Conservation (phyloP, 2,888 invertebrate genomes). For the Eueremaeus valkanovi region DNA sequence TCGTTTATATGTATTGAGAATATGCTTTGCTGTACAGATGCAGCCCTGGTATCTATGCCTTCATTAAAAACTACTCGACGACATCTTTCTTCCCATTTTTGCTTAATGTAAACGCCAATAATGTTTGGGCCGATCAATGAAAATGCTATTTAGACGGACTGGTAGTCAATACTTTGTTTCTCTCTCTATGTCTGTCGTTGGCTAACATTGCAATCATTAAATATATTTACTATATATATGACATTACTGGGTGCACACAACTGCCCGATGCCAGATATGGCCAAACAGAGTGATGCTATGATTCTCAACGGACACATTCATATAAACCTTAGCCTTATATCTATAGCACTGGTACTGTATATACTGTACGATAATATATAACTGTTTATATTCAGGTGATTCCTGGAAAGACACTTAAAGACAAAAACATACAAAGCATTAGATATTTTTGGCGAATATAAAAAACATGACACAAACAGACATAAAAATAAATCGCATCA, state of each 20-base stretch:
- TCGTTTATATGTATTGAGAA: too few relatives aligned
- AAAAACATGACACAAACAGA: too few relatives aligned
- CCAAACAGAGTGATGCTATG: not conserved
- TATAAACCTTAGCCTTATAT: not conserved
- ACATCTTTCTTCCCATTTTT: not conserved
- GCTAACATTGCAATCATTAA: conserved; percentile 15
- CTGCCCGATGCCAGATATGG: conserved; percentile 23
- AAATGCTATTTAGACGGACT: conserved; percentile 11
- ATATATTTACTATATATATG: conserved; percentile 17
- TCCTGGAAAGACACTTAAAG: too few relatives aligned
- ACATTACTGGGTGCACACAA: not conserved
- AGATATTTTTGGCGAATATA: too few relatives aligned
- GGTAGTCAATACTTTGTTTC: conserved; percentile 26
- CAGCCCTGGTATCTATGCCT: not conserved
- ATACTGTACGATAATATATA: too few relatives aligned
- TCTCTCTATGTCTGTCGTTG: not conserved
- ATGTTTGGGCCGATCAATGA: conserved; percentile 19
- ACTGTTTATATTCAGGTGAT: too few relatives aligned
- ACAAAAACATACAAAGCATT: too few relatives aligned
- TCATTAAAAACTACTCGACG: conserved; percentile 19
- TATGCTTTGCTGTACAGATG: not conserved
- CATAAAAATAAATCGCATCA: too few relatives aligned
- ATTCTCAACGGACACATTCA: conserved; percentile 18
- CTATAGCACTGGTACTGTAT: too few relatives aligned
- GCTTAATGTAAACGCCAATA: conserved; percentile 27